A percentile compares a stretch with the other conserved stretches of the same genome.
phyloP scores from a whole-genome alignment of 64 coral and sea anemone species.

The Montipora efflorescens region DNA sequence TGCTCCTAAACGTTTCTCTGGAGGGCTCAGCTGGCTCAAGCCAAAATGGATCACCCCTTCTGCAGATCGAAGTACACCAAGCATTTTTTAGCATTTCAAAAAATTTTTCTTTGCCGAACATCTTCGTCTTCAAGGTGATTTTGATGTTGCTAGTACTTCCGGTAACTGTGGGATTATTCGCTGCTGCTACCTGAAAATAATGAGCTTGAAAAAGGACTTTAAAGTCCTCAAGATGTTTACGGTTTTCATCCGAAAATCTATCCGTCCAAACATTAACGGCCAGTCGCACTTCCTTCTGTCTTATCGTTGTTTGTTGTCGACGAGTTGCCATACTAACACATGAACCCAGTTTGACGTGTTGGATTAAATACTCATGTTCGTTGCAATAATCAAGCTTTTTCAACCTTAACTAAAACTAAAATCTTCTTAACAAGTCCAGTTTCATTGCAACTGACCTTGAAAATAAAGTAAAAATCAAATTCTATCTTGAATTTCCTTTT shows the following conservation, averaged over 20 bases:
- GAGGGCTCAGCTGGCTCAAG: constrained; percentile 60
- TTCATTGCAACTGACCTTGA: background rate
- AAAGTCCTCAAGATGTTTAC: background rate
- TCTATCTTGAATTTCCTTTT: background rate
- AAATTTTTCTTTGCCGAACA: constrained; percentile 1
- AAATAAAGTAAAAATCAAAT: background rate
- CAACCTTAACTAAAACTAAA: background rate
- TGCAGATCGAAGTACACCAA: constrained; percentile 65
- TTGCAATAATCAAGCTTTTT: background rate
- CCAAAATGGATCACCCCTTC: constrained; percentile 58
- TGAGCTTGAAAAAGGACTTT: background rate
- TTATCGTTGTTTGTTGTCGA: constrained; percentile 3
- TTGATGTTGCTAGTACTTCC: constrained; percentile 5
- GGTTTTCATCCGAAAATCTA: background rate
- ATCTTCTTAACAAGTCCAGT: background rate
- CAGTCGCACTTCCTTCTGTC: background rate
- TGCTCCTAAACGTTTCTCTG: constrained; percentile 48
- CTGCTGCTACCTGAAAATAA: background rate
- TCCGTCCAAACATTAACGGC: background rate
- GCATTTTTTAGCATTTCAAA: constrained; percentile 61
- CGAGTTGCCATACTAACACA: constrained; percentile 46
- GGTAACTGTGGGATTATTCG: background rate
- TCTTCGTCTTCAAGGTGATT: constrained; percentile 5
- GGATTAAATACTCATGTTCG: too few species aligned
- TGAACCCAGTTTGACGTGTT: background rate